A percentile compares a stretch with the other conserved stretches of the same genome.
Conservation (phyloP, 2,797 vertebrate species). For the Menidia menidia region DNA sequence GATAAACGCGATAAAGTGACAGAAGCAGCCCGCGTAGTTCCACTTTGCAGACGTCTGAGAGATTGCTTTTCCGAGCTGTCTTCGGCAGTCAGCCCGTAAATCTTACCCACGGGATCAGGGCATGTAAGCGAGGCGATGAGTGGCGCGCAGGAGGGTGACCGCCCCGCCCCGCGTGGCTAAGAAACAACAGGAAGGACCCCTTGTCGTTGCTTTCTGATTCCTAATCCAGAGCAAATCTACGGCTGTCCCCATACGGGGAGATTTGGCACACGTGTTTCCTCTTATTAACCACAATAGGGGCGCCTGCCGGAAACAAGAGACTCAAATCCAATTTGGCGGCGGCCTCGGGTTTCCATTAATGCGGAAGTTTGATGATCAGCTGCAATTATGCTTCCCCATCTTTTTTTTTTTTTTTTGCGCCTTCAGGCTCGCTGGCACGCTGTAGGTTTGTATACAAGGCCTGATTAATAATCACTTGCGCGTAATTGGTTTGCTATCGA, state of each 20-base stretch:
- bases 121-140: slow-evolving; percentile 49
- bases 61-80: slow-evolving; percentile 46
- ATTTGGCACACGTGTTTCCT: slow-evolving; percentile 81
- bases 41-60: slow-evolving; percentile 9
- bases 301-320: slow-evolving; percentile 71
- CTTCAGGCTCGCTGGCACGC: slow-evolving; percentile 54
- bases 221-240: slow-evolving; percentile 65
- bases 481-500: slow-evolving; percentile 44
- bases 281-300: slow-evolving; percentile 71
- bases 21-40: slow-evolving; percentile 20
- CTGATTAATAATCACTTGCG: slow-evolving; percentile 47
- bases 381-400: slow-evolving; percentile 76
- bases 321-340: slow-evolving; percentile 71
- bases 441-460: slow-evolving; percentile 41
- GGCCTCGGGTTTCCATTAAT: slow-evolving; percentile 79
- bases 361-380: slow-evolving; percentile 80
- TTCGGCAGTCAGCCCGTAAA: slow-evolving; percentile 53
- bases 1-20: slow-evolving; percentile 16
- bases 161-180: slow-evolving; percentile 20
- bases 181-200: slow-evolving; percentile 55
- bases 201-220: slow-evolving; percentile 51
- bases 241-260: slow-evolving; percentile 58
- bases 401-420: slow-evolving; percentile 53
- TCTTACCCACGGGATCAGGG: slow-evolving; percentile 57
- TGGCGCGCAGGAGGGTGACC: slow-evolving; percentile 18